Percentiles rank a stretch among this genome's conserved stretches.
These are phyloP conservation scores for Henricia sp. DNA, from an alignment of 53 echinoderm and acorn worm genomes.

Conservation along the genomic window DNA sequence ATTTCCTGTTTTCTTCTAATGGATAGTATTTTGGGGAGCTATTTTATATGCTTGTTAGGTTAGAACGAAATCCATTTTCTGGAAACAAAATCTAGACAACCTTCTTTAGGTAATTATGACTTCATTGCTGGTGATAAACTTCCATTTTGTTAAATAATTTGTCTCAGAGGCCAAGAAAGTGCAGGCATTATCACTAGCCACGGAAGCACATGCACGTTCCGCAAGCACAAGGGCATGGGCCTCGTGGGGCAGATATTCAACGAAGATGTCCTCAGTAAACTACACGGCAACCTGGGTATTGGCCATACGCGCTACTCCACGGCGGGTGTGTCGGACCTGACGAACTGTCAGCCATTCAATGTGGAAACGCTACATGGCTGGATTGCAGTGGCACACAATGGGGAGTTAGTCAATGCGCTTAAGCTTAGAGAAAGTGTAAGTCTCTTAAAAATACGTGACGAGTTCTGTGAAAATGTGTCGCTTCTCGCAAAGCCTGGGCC, in stretches of 20 bases:
- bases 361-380: slow-evolving; percentile 96
- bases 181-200: slow-evolving; percentile 93
- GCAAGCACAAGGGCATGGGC: slow-evolving; percentile 97
- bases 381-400: slow-evolving; percentile 95
- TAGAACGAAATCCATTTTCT: too few species aligned
- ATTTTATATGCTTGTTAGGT: too few species aligned
- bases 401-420: slow-evolving; percentile 89
- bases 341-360: slow-evolving; percentile 97
- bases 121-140: too few species aligned
- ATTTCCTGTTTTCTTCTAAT: too few species aligned
- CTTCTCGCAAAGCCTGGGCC: too few species aligned
- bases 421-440: slow-evolving; percentile 78
- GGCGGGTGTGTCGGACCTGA: slow-evolving; percentile 87
- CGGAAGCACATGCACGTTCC: slow-evolving; percentile 66
- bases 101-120: too few species aligned
- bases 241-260: slow-evolving; percentile 87
- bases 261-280: slow-evolving; percentile 75
- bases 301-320: slow-evolving; percentile 99
- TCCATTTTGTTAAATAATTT: neutral
- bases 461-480: too few species aligned
- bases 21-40: too few species aligned
- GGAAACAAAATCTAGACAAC: too few species aligned
- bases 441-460: too few species aligned
- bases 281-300: slow-evolving; percentile 87
- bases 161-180: slow-evolving; percentile 92